Percentiles rank a stretch among this genome's conserved stretches.
These are phyloP conservation scores for Seriola aureovittata DNA, from an alignment of 2,113 vertebrate genomes.

Conservation along the genomic window DNA sequence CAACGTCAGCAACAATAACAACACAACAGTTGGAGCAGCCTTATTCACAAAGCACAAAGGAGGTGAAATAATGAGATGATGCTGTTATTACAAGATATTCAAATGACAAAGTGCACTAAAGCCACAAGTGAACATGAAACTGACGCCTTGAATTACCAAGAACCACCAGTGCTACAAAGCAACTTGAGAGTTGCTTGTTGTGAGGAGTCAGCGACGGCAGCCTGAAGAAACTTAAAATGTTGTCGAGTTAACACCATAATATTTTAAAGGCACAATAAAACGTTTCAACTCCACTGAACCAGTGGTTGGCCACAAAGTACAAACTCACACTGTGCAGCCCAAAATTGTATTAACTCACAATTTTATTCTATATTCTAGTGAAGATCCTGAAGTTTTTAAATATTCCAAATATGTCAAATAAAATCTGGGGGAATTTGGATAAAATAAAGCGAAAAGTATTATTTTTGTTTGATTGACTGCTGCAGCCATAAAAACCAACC, in stretches of 20 bases:
- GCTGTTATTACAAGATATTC: conserved; percentile 23
- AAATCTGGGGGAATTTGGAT: neutral
- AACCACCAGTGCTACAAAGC: conserved; percentile 3
- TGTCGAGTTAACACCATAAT: neutral
- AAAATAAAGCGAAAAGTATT: neutral
- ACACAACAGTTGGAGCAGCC: neutral
- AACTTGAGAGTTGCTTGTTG: neutral
- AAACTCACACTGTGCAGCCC: neutral
- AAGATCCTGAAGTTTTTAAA: neutral
- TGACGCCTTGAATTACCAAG: conserved; percentile 6
- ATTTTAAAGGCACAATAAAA: conserved; percentile 14
- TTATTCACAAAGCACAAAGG: conserved; percentile 1
- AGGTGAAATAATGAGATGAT: conserved; percentile 26
- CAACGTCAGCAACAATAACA: conserved; percentile 10
- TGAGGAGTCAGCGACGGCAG: conserved; percentile 11
- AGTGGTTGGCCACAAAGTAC: neutral
- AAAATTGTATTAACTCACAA: neutral
- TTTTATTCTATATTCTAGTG: neutral
- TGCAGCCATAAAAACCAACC: neutral
- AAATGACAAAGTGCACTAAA: conserved; percentile 35
- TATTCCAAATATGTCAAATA: neutral
- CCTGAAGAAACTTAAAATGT: neutral
- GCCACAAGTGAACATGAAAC: conserved; percentile 11
- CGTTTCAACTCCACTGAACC: neutral
- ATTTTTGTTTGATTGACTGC: neutral